phyloP scores from a whole-genome alignment of 2,797 vertebrate genomes.

The Pyrocephalus nanus region DNA sequence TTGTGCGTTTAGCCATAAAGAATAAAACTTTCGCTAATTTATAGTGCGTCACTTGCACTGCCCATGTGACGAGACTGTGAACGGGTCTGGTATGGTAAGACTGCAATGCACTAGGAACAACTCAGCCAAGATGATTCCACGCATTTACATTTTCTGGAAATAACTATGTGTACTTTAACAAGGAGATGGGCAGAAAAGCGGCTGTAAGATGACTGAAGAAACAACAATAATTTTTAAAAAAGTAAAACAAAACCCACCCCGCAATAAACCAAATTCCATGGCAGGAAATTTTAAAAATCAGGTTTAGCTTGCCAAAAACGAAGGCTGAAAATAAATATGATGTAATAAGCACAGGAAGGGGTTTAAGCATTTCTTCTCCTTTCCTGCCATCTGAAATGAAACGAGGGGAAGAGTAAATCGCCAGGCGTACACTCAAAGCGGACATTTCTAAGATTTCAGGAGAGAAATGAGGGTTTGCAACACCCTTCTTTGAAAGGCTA shows the following conservation, averaged over 20 bases:
- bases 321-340: not conserved
- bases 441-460: fast-evolving
- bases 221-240: too few relatives aligned
- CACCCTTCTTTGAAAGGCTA: fast-evolving
- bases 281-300: not conserved
- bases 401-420: fast-evolving
- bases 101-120: too few relatives aligned
- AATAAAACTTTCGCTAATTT: not conserved
- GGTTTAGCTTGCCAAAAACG: not conserved
- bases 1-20: not conserved
- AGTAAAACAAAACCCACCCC: fast-evolving
- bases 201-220: not conserved
- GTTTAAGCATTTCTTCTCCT: not conserved
- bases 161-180: not conserved
- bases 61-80: not conserved
- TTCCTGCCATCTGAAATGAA: not conserved
- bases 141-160: not conserved
- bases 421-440: fast-evolving
- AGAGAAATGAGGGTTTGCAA: not conserved
- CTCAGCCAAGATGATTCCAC: fast-evolving
- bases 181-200: not conserved
- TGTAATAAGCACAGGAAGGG: fast-evolving
- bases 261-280: not conserved
- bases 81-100: too few relatives aligned
- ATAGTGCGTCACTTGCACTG: not conserved